Conservation (phyloP, 2,797 vertebrate genomes). For the Catharus ustulatus region DNA sequence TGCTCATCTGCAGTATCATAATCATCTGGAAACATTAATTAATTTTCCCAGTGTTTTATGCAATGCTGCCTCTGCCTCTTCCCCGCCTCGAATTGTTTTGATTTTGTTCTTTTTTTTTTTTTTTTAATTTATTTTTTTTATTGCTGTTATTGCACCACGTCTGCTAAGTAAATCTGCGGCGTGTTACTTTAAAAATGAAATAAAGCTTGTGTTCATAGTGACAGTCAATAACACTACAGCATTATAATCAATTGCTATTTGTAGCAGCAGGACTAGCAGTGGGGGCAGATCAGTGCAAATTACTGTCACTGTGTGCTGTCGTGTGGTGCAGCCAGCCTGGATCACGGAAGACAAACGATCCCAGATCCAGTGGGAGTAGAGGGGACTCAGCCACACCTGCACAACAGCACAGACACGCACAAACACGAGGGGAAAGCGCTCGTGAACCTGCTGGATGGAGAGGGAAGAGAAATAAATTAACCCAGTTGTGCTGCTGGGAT, state of each 20-base stretch:
- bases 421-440: not conserved
- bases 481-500: constrained; percentile 1
- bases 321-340: constrained; percentile 81
- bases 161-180: constrained; percentile 69
- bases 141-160: constrained; percentile 33
- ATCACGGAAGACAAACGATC: constrained; percentile 83
- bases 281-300: constrained; percentile 92
- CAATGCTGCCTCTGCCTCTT: not conserved
- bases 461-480: constrained; percentile 65
- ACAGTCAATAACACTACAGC: constrained; percentile 91
- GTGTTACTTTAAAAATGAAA: constrained; percentile 82
- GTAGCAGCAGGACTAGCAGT: constrained; percentile 89
- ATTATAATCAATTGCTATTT: constrained; percentile 96
- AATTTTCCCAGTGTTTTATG: not conserved
- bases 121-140: not conserved
- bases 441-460: constrained; percentile 29
- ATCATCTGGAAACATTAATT: not conserved
- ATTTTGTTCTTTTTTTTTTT: constrained; percentile 20
- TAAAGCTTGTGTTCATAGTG: constrained; percentile 78
- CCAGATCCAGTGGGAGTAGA: constrained; percentile 78
- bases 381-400: constrained; percentile 82
- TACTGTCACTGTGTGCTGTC: constrained; percentile 87
- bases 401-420: not conserved
- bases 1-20: not conserved
- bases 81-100: constrained; percentile 22